Evolutionary conservation across 1,140 invertebrate genomes (phyloP).

Genomic region (Caligus rogercresseyi): DNA sequence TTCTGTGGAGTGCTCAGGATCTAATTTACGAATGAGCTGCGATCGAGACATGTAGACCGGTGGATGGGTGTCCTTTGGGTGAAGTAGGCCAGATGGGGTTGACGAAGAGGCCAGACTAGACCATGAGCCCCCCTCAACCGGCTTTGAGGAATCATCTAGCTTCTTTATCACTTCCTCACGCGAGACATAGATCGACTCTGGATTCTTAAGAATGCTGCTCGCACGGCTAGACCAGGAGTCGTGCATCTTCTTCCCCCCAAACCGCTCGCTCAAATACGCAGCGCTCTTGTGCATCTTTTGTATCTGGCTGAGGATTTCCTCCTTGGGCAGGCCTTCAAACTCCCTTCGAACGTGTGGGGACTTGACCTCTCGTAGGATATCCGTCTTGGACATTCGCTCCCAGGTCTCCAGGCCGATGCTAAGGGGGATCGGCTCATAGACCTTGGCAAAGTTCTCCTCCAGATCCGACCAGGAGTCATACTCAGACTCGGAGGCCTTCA

Average conservation of each 20-base stretch:
- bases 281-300: slow-evolving; percentile 14
- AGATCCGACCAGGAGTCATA: slow-evolving; percentile 26
- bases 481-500: slow-evolving; percentile 20
- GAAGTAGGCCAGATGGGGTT: too few relatives aligned
- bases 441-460: slow-evolving; percentile 26
- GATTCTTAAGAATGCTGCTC: slow-evolving; percentile 19
- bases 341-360: slow-evolving; percentile 22
- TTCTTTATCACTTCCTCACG: slow-evolving; percentile 23
- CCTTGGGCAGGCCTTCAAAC: slow-evolving; percentile 19
- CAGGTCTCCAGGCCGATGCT: slow-evolving; percentile 23
- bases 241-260: slow-evolving; percentile 21
- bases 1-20: neutral
- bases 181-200: slow-evolving; percentile 23
- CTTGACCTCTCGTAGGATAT: slow-evolving; percentile 22
- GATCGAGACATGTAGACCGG: slow-evolving; percentile 10
- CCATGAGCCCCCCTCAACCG: neutral
- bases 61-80: neutral
- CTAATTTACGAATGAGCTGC: neutral
- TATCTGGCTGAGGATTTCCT: slow-evolving; percentile 3
- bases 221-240: slow-evolving; percentile 20
- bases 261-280: slow-evolving; percentile 18
- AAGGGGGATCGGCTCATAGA: slow-evolving; percentile 27
- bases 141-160: neutral
- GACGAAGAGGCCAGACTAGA: slow-evolving; percentile 2
- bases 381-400: slow-evolving; percentile 23